A percentile compares a stretch with the other conserved stretches of the same genome.
These are phyloP conservation scores for Mobula hypostoma DNA, from an alignment of 2,113 vertebrate species.

Conservation along the genomic window DNA sequence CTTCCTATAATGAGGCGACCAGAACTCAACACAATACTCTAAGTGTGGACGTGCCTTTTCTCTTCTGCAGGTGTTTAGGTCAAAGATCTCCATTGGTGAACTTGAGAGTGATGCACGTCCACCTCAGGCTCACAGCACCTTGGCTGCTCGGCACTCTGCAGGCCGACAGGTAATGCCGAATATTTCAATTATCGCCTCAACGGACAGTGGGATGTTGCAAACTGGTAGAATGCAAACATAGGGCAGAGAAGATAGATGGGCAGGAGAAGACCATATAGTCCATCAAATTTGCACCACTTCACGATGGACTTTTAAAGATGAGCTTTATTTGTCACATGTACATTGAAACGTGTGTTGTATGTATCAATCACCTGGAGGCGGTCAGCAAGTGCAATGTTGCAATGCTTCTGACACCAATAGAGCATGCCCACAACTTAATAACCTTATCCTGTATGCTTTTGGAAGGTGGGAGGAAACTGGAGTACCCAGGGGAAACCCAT, in stretches of 20 bases:
- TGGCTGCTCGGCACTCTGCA: not conserved
- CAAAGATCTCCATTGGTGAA: constrained; percentile 9
- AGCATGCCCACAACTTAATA: too few relatives aligned
- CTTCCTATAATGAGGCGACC: too few relatives aligned
- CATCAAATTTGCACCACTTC: not conserved
- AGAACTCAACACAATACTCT: too few relatives aligned
- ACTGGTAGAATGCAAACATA: not conserved
- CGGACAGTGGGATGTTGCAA: not conserved
- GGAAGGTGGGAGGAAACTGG: too few relatives aligned
- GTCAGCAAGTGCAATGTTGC: too few relatives aligned
- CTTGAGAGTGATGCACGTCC: not conserved
- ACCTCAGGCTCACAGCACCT: not conserved
- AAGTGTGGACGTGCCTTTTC: not conserved
- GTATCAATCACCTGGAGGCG: too few relatives aligned
- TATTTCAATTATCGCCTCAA: not conserved
- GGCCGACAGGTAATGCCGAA: not conserved
- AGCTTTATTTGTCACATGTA: too few relatives aligned
- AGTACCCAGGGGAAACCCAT: too few relatives aligned
- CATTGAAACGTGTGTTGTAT: too few relatives aligned
- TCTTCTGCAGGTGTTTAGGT: not conserved
- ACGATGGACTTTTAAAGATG: not conserved
- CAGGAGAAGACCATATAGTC: not conserved
- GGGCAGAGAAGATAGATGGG: not conserved
- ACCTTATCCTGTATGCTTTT: too few relatives aligned
- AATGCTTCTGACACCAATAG: too few relatives aligned